Conservation (phyloP, 2,113 vertebrate species). For the Hemiscyllium ocellatum region DNA sequence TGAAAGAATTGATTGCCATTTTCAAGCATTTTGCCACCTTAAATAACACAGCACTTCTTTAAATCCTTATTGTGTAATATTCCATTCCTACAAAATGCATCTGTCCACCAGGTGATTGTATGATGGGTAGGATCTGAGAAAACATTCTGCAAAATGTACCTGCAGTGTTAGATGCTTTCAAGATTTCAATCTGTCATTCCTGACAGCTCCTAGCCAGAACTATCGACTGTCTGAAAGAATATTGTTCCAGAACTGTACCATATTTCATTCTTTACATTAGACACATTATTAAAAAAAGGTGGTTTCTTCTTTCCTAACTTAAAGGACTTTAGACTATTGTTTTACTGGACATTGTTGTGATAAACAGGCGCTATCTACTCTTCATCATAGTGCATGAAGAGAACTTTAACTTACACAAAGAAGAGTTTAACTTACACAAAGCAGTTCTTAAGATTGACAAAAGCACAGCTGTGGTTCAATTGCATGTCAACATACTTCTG, state of each 20-base stretch:
- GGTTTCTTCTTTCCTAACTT: background rate
- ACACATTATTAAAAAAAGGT: background rate
- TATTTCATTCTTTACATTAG: background rate
- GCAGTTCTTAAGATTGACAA: background rate
- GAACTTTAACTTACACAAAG: background rate
- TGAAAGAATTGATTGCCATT: background rate
- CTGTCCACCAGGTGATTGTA: conserved; percentile 8
- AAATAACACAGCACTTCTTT: background rate
- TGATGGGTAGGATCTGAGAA: background rate
- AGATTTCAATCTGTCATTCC: background rate
- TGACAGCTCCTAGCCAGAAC: background rate
- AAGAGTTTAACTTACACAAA: background rate
- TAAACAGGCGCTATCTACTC: background rate
- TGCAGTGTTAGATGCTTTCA: background rate
- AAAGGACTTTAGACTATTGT: background rate
- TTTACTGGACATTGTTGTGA: background rate
- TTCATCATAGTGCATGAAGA: background rate
- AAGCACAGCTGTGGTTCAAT: conserved; percentile 11
- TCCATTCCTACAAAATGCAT: background rate
- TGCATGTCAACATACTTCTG: background rate
- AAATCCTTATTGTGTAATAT: background rate
- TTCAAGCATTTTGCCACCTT: background rate
- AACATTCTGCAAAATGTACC: background rate
- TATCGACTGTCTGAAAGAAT: background rate
- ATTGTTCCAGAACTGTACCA: background rate